Evolutionary conservation across 2,888 invertebrate genomes (phyloP), one percentile per base, ranked within the genome.

Genomic region (Lasiommata megera): DNA sequence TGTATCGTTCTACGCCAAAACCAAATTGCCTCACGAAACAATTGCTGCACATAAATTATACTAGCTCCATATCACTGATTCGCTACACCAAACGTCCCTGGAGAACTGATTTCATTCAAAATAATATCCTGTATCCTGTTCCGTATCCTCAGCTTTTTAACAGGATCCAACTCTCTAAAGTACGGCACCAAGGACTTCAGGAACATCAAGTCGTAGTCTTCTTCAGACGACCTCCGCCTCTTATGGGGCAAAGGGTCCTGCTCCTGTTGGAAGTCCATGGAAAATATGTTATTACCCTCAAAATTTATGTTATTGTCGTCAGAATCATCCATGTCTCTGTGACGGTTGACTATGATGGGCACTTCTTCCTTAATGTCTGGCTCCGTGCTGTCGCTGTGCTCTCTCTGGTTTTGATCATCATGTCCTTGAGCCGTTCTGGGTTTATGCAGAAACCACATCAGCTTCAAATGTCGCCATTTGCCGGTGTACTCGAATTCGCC

Each of bases 51-150:
- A n/a, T n/a, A n/a, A n/a, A n/a, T n/a, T n/a, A n/a, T n/a, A n/a
- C n/a, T n/a, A n/a, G n/a, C n/a, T n/a, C n/a, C n/a, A n/a, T n/a
- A n/a, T n/a, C n/a, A n/a, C n/a, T n/a, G n/a, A n/a, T n/a, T n/a
- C n/a, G n/a, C n/a, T 11, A 11, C 37, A 41, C 38, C 34, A 12
- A 47, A 47, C 14, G 29, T 48, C 8, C 14, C 44, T n/a, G 62
- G 50, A 6, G 41, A 48, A 6, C 50, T 47, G 0, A 65, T 67
- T 60, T 83, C 84, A 12, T 71, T 73, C 6, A 80, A 54, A 48
- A 84, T 50, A 64, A 84, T 71, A 29, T 82, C 76, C 38, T 84
- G 82, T 63, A 85, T 80, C 55, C 76, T 82, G 61, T 71, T 81
- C 47, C 84, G 72, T 1, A 84, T 71, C 0, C 74, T 71, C 38